A percentile compares a stretch with the other conserved stretches of the same genome.
These are phyloP conservation scores for Melanotaenia parkinsoni DNA, from an alignment of 2,797 vertebrate species.

Conservation along the genomic window DNA sequence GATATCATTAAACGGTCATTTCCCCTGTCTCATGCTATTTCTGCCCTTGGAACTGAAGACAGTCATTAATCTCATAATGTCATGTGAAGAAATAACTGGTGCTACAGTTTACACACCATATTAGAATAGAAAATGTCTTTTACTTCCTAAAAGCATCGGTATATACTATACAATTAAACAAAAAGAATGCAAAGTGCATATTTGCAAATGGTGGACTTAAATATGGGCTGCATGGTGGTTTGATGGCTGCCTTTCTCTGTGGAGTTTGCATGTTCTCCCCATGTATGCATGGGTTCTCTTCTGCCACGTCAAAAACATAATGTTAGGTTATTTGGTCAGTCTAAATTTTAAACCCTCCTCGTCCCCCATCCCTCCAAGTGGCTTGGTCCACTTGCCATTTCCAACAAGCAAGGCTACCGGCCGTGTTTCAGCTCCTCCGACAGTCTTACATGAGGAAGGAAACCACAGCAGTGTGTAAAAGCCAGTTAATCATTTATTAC, in stretches of 20 bases:
- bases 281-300: neutral
- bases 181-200: neutral
- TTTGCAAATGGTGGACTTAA: no score
- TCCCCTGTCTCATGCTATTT: neutral
- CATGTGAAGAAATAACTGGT: slow-evolving; percentile 27
- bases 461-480: no score
- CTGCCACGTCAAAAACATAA: neutral
- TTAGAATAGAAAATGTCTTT: slow-evolving; percentile 10
- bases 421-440: no score
- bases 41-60: slow-evolving; percentile 10
- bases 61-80: slow-evolving; percentile 4
- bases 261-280: no score
- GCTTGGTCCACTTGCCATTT: no score
- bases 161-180: neutral
- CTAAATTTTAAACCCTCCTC: no score
- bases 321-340: neutral
- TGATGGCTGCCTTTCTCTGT: no score
- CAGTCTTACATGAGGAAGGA: no score
- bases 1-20: neutral
- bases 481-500: no score
- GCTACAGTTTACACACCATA: neutral
- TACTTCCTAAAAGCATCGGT: neutral
- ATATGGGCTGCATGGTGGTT: no score
- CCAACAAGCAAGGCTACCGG: no score
- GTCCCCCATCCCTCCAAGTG: no score